These are phyloP conservation scores for Prosapia bicincta DNA, from an alignment of 2,888 invertebrate genomes.

Conservation along the genomic window DNA sequence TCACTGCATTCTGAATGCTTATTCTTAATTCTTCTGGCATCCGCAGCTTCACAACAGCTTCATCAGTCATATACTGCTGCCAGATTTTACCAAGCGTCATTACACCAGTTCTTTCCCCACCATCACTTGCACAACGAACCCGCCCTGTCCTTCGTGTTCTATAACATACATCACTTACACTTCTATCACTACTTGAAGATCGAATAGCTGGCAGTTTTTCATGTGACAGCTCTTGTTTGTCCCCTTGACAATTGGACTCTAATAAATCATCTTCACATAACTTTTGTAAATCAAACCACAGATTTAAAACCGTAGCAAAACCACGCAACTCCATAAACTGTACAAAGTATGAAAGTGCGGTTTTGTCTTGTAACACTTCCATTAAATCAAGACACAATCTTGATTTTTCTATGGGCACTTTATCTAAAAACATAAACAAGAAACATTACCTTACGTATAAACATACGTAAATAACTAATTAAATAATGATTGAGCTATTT, in stretches of 20 bases:
- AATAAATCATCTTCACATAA: constrained; percentile 4
- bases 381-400: constrained; percentile 69
- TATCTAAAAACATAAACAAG: constrained; percentile 21
- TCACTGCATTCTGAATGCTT: constrained; percentile 16
- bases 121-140: background rate
- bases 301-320: constrained; percentile 62
- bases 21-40: constrained; percentile 32
- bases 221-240: background rate
- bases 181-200: constrained; percentile 7
- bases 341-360: constrained; percentile 77
- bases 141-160: background rate
- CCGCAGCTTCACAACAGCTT: constrained; percentile 27
- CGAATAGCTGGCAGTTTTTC: background rate
- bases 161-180: constrained; percentile 4
- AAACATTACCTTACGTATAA: no score
- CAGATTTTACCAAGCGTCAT: constrained; percentile 9
- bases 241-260: background rate
- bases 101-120: background rate
- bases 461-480: no score
- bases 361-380: constrained; percentile 74
- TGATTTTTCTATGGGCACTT: constrained; percentile 45
- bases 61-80: constrained; percentile 31
- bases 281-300: constrained; percentile 74
- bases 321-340: constrained; percentile 80
- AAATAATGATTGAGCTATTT: no score